Base-by-base conservation (phyloP, 2,113 vertebrate genomes). In the Mus musculus region DNA sequence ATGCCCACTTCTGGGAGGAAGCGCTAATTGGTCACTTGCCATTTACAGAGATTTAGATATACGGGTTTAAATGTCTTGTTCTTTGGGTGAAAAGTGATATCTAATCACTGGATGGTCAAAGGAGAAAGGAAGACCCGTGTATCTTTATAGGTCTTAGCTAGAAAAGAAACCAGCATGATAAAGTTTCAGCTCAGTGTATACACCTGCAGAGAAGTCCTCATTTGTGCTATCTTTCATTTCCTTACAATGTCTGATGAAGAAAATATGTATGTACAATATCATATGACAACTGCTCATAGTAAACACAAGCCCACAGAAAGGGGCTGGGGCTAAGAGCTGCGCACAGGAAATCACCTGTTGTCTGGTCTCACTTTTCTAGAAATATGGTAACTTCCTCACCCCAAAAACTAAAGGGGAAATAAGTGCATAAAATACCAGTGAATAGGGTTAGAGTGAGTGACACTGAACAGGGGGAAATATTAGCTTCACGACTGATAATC, bases 261-360 rank as follows among this genome's bases (percentile, higher is more conserved):
- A 69, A 93, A 94, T 24, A 3, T 3, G 9, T 95, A 7, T 82
- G 49, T 16, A 33, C 49, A 12, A 3, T 22, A 88, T 78, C 67
- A 56, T 26, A 42, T 20, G n/a, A 42, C 54, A 88, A 36, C 72
- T 94, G 54, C 54, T 73, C 52, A 56, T 42, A 49, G 82, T 92
- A 36, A 94, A n/a, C 80, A 88, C 77, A 90, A 77, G 26, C 30
- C 88, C 22, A 12, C 39, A 80, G 78, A 13, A 92, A 90, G n/a
- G 26, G 49, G 30, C 26, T 49, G 20, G 86, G 3, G 16, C 63
- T 33, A 33, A 73, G 59, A 36, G 12, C 2, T 93, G 28, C 26
- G 30, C 36, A n/a, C 8, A 81, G 26, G 3, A 95, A 84, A 82
- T 88, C 52, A 93, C 36, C 24, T 4, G 0, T 5, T 12, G 1